Evolutionary conservation across 1,140 invertebrate species (phyloP), one percentile per base, ranked within the genome.

Genomic region (Phortica variegata): DNA sequence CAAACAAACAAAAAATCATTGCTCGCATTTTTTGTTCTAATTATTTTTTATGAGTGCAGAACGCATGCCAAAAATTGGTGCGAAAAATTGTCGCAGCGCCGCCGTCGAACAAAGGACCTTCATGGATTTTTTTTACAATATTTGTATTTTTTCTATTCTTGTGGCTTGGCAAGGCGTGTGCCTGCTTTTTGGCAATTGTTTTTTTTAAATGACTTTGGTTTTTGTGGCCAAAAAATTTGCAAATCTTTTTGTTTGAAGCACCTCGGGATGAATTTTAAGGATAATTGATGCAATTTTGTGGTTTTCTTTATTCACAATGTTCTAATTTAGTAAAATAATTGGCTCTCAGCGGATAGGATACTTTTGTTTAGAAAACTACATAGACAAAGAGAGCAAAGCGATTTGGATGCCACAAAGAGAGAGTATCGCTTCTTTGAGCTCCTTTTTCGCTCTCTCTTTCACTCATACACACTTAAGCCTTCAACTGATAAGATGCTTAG

Each of bases 41-140:
- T 68, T 68, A 68, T 68, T 68, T 68, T 68, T 68, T 68, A 68
- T 68, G 63, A 47, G 61, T 65, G 49, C 61, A 65, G 55, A 53
- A 49, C 61, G 61, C 52, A 56, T 31, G 29, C 29, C 29, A 7
- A 12, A 31, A 31, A 31, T 34, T 4, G 4, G 33, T 34, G 9
- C 10, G 36, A 17, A 68, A 66, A 66, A 68, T 66, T 66, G 63
- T 69, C 63, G 60, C 65, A 68, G 57, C 63, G 6, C 12, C 26
- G 6, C 12, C 12, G 26, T 29, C 12, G 26, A 12, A 6, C 26
- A 29, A 12, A n/a, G n/a, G n/a, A n/a, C n/a, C n/a, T n/a, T n/a
- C n/a, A n/a, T n/a, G 47, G 63, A 17, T 37, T 19, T 23, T 52
- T 62, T 49, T 57, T 54, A 18, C 42, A 33, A 46, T 36, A 40